phyloP scores from a whole-genome alignment of 37 sponge, comb jelly and placozoan species.

The Ephydatia muelleri region DNA sequence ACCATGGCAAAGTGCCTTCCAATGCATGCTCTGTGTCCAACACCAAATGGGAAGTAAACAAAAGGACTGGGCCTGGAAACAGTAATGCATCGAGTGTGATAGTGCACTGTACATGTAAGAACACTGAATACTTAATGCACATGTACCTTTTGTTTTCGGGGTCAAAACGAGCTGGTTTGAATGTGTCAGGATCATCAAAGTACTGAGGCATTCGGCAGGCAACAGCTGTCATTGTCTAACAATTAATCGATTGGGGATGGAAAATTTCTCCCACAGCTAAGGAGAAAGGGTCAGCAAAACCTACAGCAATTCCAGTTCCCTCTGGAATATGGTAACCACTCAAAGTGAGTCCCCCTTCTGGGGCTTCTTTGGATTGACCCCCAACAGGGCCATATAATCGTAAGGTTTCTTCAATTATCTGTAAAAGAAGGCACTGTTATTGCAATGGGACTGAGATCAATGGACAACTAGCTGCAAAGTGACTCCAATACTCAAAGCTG shows the following conservation, averaged over 20 bases:
- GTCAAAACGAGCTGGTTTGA: conserved; percentile 1
- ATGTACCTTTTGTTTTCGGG: conserved; percentile 9
- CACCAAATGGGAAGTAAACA: conserved; percentile 23
- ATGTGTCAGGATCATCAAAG: conserved; percentile 4
- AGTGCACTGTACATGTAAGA: no score
- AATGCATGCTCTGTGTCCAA: conserved; percentile 31
- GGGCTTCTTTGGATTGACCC: not conserved
- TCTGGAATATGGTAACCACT: conserved; percentile 1
- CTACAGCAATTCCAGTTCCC: not conserved
- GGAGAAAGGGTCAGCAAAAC: not conserved
- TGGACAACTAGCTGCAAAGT: no score
- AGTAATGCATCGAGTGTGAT: no score
- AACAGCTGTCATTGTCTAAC: not conserved
- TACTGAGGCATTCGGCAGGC: not conserved
- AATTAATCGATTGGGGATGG: no score
- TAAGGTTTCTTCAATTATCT: no score
- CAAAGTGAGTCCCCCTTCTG: not conserved
- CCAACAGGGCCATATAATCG: no score
- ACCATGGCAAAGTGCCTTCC: conserved; percentile 31
- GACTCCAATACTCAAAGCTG: no score
- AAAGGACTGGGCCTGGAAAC: conserved; percentile 12
- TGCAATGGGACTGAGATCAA: no score
- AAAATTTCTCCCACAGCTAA: not conserved
- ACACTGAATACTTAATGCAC: no score
- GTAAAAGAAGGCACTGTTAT: no score